Evolutionary conservation across 2,888 invertebrate genomes (phyloP).

Genomic region (Brachynemurus nebulosus): DNA sequence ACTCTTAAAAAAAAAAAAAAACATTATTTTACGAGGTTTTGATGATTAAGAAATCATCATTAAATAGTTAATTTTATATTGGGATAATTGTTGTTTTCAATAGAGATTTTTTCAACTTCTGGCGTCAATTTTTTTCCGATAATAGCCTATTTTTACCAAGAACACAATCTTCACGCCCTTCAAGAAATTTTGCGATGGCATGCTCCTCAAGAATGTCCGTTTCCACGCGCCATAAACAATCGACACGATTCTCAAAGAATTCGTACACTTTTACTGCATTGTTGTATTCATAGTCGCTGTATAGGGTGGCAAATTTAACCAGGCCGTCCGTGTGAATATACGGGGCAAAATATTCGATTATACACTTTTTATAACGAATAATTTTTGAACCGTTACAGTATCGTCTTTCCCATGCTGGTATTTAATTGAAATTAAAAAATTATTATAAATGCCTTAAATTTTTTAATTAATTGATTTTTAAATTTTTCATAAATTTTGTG

Average conservation of each 20-base stretch:
- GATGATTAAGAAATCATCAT: too few species aligned
- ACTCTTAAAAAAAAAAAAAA: too few species aligned
- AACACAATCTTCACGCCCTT: conserved; percentile 55
- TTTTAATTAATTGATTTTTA: background rate
- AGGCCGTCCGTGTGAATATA: conserved; percentile 63
- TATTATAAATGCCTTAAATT: background rate
- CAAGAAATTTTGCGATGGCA: conserved; percentile 44
- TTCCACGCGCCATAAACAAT: conserved; percentile 36
- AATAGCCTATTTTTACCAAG: too few species aligned
- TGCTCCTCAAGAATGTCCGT: conserved; percentile 37
- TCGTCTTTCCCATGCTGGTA: conserved; percentile 45
- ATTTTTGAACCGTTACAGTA: conserved; percentile 60
- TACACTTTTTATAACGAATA: conserved; percentile 55
- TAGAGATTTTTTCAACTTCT: too few species aligned
- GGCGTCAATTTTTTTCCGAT: too few species aligned
- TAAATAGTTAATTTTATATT: too few species aligned
- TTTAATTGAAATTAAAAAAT: conserved; percentile 4
- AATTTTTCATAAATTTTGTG: too few species aligned
- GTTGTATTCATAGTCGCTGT: conserved; percentile 43
- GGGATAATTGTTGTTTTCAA: too few species aligned
- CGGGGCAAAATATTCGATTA: conserved; percentile 64
- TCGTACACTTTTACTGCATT: conserved; percentile 37
- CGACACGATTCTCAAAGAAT: conserved; percentile 49
- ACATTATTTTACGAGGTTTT: too few species aligned
- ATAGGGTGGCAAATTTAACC: conserved; percentile 45